Percentiles rank a stretch among this genome's conserved stretches.
Conservation (phyloP, 2,888 invertebrate genomes). For the Villa cingulata region DNA sequence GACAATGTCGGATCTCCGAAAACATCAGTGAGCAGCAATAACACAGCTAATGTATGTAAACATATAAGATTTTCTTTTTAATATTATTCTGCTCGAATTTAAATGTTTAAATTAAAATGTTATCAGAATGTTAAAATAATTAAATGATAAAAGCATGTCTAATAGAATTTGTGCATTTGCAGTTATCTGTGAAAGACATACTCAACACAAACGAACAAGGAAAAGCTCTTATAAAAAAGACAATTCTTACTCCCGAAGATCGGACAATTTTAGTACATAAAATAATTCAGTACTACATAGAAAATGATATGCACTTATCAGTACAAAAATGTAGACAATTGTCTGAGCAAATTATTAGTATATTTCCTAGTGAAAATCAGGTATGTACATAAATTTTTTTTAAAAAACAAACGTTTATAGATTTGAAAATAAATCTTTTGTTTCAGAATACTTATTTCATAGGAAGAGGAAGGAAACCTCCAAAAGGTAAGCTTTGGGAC, state of each 20-base stretch:
- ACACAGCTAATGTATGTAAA: neutral
- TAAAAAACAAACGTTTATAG: neutral
- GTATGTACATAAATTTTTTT: slow-evolving; percentile 1
- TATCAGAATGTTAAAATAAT: neutral
- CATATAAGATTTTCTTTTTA: neutral
- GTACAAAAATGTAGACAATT: slow-evolving; percentile 2
- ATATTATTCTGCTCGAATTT: neutral
- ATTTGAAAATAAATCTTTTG: neutral
- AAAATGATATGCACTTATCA: slow-evolving; percentile 3
- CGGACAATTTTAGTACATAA: slow-evolving; percentile 9
- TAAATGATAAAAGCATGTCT: no score
- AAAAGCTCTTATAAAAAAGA: neutral
- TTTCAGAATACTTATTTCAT: slow-evolving; percentile 1
- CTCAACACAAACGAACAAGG: slow-evolving; percentile 5
- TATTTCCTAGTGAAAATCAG: slow-evolving; percentile 12
- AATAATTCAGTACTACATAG: slow-evolving; percentile 8
- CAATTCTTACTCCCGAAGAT: slow-evolving; percentile 2
- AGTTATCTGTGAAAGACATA: slow-evolving; percentile 3
- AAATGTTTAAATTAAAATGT: neutral
- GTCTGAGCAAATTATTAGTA: slow-evolving; percentile 8
- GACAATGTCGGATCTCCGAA: neutral
- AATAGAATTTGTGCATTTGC: no score
- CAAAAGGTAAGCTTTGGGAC: slow-evolving; percentile 1
- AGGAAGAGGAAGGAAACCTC: neutral
- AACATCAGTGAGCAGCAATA: neutral